phyloP scores from a whole-genome alignment of 2,797 vertebrate species.

The Sparidentex hasta region DNA sequence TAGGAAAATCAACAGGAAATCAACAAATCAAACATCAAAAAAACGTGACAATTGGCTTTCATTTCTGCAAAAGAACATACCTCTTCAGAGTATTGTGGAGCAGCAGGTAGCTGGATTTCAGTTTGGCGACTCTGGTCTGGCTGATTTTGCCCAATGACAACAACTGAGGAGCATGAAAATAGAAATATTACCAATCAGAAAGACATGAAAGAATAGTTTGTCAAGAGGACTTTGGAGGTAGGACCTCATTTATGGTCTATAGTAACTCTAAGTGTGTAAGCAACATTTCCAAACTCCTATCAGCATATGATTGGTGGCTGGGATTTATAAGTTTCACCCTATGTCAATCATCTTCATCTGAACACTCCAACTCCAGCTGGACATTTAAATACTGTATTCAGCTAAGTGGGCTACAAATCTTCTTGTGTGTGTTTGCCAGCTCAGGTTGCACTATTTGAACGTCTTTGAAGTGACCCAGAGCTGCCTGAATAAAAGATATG shows the following conservation, averaged over 20 bases:
- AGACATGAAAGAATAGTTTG: background rate
- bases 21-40: no score
- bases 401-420: conserved; percentile 12
- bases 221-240: background rate
- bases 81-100: conserved; percentile 67
- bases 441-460: conserved; percentile 37
- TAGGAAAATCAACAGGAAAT: no score
- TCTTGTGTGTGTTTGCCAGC: conserved; percentile 18
- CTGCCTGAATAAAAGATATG: conserved; percentile 31
- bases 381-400: conserved; percentile 19
- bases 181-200: conserved; percentile 15
- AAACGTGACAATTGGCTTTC: background rate
- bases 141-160: conserved; percentile 65
- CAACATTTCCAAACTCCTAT: conserved; percentile 5
- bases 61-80: conserved; percentile 46
- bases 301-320: background rate
- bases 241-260: background rate
- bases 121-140: conserved; percentile 45
- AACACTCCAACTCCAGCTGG: background rate
- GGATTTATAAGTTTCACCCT: background rate
- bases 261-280: background rate
- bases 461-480: conserved; percentile 35
- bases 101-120: conserved; percentile 63
- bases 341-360: conserved; percentile 29
- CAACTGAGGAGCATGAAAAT: conserved; percentile 64